Evolutionary conservation across 2,113 vertebrate genomes (phyloP).

Genomic region (Suncus etruscus): DNA sequence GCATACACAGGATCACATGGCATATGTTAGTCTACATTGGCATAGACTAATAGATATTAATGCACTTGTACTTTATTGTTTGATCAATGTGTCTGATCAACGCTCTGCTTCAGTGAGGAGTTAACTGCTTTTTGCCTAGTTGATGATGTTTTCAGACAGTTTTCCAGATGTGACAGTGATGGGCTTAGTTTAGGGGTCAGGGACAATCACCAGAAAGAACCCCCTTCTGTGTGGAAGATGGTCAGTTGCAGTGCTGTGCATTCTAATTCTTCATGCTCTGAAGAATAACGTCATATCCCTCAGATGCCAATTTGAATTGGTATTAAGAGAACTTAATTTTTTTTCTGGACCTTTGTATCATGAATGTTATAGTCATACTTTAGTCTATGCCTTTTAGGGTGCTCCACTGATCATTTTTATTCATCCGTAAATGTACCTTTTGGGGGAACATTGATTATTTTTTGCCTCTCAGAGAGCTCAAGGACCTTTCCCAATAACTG

Average conservation of each 20-base stretch:
- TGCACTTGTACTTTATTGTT: background rate
- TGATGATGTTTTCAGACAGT: background rate
- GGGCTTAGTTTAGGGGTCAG: background rate
- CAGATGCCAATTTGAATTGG: background rate
- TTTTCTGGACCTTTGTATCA: background rate
- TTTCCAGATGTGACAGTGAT: slow-evolving; percentile 34
- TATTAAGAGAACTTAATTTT: background rate
- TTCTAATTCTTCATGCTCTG: background rate
- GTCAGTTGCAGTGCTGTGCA: background rate
- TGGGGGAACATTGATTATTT: slow-evolving; percentile 4
- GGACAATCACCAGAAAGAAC: background rate
- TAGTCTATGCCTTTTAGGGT: background rate
- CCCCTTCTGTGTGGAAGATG: rapidly evolving
- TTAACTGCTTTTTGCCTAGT: background rate
- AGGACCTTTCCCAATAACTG: background rate
- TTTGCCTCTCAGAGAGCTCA: background rate
- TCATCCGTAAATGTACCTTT: background rate
- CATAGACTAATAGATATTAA: background rate
- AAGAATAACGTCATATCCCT: background rate
- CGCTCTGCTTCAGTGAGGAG: background rate
- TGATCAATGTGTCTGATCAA: background rate
- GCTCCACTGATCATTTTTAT: background rate
- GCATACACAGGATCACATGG: background rate
- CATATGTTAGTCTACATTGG: background rate
- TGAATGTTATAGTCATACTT: slow-evolving; percentile 3